Evolutionary conservation across 2,797 vertebrate genomes (phyloP).

Genomic region (Muraenolepis orangiensis): DNA sequence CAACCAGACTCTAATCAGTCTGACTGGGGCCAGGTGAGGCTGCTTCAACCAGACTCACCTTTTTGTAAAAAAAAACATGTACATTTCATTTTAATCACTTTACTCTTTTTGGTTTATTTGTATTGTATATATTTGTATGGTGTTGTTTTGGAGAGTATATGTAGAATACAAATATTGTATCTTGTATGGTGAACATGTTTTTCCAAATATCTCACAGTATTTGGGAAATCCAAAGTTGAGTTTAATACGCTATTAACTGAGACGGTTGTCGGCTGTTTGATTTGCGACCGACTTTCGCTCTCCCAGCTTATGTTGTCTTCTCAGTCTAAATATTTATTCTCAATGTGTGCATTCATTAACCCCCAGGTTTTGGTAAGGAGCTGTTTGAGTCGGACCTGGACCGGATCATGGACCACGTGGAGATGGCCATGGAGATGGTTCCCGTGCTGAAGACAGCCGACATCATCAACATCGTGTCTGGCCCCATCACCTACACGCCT

Average conservation of each 20-base stretch:
- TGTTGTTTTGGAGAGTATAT: too few species aligned
- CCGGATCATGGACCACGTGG: conserved; percentile 91
- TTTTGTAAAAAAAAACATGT: too few species aligned
- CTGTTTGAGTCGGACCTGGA: conserved; percentile 98
- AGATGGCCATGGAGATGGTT: conserved; percentile 94
- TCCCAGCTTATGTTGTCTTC: conserved; percentile 6
- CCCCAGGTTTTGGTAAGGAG: conserved; percentile 93
- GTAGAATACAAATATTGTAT: too few species aligned
- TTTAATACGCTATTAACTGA: background rate
- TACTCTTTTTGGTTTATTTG: too few species aligned
- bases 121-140: too few species aligned
- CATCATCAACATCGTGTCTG: conserved; percentile 89
- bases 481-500: conserved; percentile 96
- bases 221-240: background rate
- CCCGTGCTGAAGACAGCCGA: conserved; percentile 89
- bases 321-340: too few species aligned
- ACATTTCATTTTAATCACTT: too few species aligned
- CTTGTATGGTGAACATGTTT: background rate
- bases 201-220: background rate
- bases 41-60: too few species aligned
- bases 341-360: conserved; percentile 31
- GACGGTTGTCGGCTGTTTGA: background rate
- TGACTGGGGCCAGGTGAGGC: too few species aligned
- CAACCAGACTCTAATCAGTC: too few species aligned
- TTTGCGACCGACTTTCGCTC: background rate